Evolutionary conservation across 2,113 vertebrate genomes (phyloP), one percentile per base, ranked within the genome.

Genomic region (Heterochromis multidens): DNA sequence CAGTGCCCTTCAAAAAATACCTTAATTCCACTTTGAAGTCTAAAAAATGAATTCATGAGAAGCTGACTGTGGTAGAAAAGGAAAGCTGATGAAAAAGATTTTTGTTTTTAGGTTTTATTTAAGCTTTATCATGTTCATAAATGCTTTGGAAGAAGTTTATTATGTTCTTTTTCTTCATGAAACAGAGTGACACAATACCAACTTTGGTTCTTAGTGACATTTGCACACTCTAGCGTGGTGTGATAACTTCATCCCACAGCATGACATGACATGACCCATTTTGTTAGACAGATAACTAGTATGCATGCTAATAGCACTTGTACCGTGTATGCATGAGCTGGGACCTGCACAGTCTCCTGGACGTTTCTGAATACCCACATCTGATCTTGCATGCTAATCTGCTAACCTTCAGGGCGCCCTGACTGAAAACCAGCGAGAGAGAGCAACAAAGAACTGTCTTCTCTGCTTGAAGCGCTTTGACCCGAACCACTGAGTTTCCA

Each of bases 321-420:
- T 59, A 46, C 81, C n/a, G 63, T 67, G 62, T 87, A 89, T 90
- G 87, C 72, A 88, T 78, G 83, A 93, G 82, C 74, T 80, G 82
- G 59, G 80, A 88, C 86, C 82, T 62, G 72, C 81, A 46, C 29
- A 52, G 76, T 74, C 82, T 86, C 86, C 74, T 80, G 78, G 80
- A 90, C 21, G 37, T 87, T 80, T 91, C 86, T 60, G 70, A 91
- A 86, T 83, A 87, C 88, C 77, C 90, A 81, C 72, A 78, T 93
- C 84, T 88, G 84, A 86, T 91, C 86, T 79, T 88, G 57, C 89
- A 92, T 94, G 86, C 84, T 93, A 95, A 94, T 94, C 80, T 46
- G 59, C 84, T 89, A 87, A 93, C 91, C 91, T 90, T 81, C 78
- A 88, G 85, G 86, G 65, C 33, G 33, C 62, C 77, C 52, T 60